Evolutionary conservation across 2,797 vertebrate genomes (phyloP).

Genomic region (Falco columbarius): DNA sequence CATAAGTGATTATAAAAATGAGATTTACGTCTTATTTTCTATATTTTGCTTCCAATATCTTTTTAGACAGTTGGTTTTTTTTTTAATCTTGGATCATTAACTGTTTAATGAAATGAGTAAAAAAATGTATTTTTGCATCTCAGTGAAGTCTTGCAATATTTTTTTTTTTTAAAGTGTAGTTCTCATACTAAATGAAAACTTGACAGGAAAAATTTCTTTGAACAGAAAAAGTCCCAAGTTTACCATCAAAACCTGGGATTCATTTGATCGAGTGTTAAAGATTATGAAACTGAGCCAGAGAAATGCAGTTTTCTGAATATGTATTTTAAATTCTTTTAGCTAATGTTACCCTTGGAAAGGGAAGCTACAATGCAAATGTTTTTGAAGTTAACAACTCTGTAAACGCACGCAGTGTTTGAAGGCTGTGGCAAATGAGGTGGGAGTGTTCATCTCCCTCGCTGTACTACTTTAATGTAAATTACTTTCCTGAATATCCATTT

Average conservation of each 20-base stretch:
- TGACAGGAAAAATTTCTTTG: neutral
- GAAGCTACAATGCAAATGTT: neutral
- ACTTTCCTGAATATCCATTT: neutral
- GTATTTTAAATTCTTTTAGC: neutral
- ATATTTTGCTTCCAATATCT: neutral
- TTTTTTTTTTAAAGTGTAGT: neutral
- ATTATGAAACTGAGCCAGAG: neutral
- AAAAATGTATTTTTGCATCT: neutral
- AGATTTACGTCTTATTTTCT: neutral
- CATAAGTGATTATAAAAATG: neutral
- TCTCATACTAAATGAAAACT: neutral
- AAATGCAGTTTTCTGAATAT: neutral
- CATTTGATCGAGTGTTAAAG: neutral
- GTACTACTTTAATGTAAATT: slow-evolving; percentile 9
- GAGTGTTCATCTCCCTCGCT: slow-evolving; percentile 13
- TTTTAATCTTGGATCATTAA: neutral
- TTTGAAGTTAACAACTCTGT: neutral
- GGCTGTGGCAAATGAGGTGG: slow-evolving; percentile 11
- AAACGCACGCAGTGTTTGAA: neutral
- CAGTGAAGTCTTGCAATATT: neutral
- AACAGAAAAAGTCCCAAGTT: neutral
- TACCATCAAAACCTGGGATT: neutral
- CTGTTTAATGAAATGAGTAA: neutral
- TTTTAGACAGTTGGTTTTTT: neutral
- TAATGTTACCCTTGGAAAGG: neutral